phyloP scores from a whole-genome alignment of 2,888 invertebrate genomes.

The Aradus depressus region DNA sequence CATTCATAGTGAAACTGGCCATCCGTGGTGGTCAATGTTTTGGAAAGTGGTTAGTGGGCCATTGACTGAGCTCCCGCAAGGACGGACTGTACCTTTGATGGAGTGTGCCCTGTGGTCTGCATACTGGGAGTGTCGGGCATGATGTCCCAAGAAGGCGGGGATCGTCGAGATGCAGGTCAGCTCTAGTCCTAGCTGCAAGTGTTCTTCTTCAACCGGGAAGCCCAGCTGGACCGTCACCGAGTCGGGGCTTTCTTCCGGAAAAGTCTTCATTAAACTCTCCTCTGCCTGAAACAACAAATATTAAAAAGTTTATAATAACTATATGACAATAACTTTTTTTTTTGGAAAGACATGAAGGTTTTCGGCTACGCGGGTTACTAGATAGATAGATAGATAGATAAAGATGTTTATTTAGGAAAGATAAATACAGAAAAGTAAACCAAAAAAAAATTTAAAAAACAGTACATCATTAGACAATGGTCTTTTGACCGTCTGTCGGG shows the following conservation, averaged over 20 bases:
- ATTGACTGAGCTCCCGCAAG: no score
- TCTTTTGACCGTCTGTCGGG: no score
- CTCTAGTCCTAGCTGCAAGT: constrained; percentile 28
- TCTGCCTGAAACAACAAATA: constrained; percentile 35
- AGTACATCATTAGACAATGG: no score
- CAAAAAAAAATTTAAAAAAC: no score
- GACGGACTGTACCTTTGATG: constrained; percentile 29
- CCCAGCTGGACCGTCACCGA: constrained; percentile 31
- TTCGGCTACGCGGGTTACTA: no score
- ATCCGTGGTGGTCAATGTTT: no score
- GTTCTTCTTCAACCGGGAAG: constrained; percentile 28
- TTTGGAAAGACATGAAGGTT: no score
- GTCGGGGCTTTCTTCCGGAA: constrained; percentile 34
- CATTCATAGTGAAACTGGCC: no score
- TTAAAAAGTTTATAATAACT: constrained; percentile 1
- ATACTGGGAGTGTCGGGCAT: constrained; percentile 29
- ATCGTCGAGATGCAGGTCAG: constrained; percentile 33
- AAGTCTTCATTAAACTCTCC: constrained; percentile 38
- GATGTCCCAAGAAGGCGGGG: constrained; percentile 31
- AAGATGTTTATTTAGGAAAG: neutral
- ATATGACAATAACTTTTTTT: neutral
- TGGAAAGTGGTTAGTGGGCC: no score
- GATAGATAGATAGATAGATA: neutral
- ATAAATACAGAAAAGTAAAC: neutral
- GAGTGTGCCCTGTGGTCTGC: constrained; percentile 31